These are phyloP conservation scores for Amia ocellicauda DNA, from an alignment of 2,113 vertebrate species.

Conservation along the genomic window DNA sequence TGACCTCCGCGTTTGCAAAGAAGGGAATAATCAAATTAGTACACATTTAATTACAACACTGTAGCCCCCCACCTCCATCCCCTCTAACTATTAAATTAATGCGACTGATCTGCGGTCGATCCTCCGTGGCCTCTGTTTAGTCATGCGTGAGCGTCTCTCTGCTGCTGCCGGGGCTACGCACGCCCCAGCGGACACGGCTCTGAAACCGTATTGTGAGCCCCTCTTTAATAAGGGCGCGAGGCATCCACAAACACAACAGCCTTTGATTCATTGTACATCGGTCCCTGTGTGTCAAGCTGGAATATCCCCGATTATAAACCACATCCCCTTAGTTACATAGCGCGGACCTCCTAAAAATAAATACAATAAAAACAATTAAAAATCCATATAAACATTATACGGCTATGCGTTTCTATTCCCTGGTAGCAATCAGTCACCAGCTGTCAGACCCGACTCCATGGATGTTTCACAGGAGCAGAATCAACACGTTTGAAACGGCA, in stretches of 20 bases:
- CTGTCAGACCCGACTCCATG: constrained; percentile 54
- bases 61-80: neutral
- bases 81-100: neutral
- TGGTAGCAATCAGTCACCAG: constrained; percentile 59
- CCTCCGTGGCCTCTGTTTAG: neutral
- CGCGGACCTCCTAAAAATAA: constrained; percentile 44
- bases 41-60: constrained; percentile 8
- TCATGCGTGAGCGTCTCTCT: constrained; percentile 8
- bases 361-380: too few relatives aligned
- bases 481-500: constrained; percentile 61
- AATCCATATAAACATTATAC: too few relatives aligned
- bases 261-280: constrained; percentile 24
- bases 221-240: constrained; percentile 16
- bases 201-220: constrained; percentile 1
- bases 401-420: constrained; percentile 61
- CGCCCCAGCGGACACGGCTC: neutral
- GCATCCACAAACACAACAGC: constrained; percentile 20
- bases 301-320: constrained; percentile 60
- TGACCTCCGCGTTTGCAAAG: neutral
- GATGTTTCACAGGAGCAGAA: constrained; percentile 46
- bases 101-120: constrained; percentile 6
- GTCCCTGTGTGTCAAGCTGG: constrained; percentile 39
- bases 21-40: neutral
- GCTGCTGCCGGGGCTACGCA: neutral
- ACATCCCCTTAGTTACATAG: constrained; percentile 60